Base-by-base conservation (phyloP, 2,113 vertebrate species). In the Alethe castanea region DNA sequence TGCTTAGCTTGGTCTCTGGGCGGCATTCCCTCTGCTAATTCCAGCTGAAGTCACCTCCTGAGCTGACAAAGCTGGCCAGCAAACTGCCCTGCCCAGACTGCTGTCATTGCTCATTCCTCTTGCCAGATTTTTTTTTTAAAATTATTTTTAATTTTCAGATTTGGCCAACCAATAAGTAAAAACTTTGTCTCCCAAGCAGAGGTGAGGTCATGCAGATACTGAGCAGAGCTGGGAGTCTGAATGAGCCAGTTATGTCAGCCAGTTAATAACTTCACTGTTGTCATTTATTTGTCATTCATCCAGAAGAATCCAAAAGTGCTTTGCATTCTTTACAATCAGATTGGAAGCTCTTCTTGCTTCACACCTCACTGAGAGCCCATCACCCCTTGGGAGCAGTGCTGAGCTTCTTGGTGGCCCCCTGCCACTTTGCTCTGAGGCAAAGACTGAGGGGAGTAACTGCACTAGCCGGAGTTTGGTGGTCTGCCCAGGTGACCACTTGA, bases 271-370 rank as follows among this genome's bases (percentile, higher is more conserved):
- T 90, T 95, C 76, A 80, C 91, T 95, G 90, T 91, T 97, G 95
- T 96, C 91, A 93, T 91, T 95, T 96, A 96, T 97, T 97, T 96
- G 95, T 95, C 91, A 95, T 95, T 97, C 94, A 97, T 97, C 95
- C 95, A 97, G 95, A 95, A 97, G 90, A 95, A 94, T 95, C 94
- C 94, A 66, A 81, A 96, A 95, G 92, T 95, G 94, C 93, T 96
- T 96, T 87, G 77, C 94, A 95, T 95, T 95, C 90, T 96, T 96
- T 93, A 66, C 33, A 80, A 70, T 26, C 54, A 90, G 76, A 82
- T 81, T 88, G 84, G 35, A 88, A 88, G 36, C 74, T 81, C 33
- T 77, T 95, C 90, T 93, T 54, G 18, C 53, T 73, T 59, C 50
- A 35, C 26, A 44, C 19, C 28, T 29, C 2, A 1, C 22, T 9